Conservation (phyloP, 2,797 vertebrate species). For the Poecilia wingei region DNA sequence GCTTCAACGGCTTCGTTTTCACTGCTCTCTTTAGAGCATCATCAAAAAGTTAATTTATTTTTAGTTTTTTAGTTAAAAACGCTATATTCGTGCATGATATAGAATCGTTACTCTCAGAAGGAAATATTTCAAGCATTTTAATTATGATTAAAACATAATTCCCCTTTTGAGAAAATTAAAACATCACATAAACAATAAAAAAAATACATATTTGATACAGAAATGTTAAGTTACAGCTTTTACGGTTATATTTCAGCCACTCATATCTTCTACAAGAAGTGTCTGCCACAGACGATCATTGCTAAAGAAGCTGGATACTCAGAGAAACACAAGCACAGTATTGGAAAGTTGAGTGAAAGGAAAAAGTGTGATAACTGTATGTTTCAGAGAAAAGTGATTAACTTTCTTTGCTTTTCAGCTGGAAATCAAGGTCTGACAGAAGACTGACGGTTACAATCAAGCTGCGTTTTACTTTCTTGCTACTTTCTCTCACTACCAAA, state of each 20-base stretch:
- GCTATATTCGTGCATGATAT: neutral
- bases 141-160: neutral
- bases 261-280: neutral
- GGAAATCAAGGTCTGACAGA: neutral
- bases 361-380: neutral
- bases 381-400: neutral
- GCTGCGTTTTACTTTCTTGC: neutral
- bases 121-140: neutral
- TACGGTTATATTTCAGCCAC: neutral
- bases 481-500: neutral
- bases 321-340: neutral
- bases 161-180: neutral
- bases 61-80: neutral
- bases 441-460: neutral
- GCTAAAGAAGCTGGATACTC: neutral
- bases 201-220: neutral
- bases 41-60: neutral
- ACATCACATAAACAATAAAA: neutral
- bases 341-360: neutral
- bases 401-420: neutral
- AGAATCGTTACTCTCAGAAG: neutral
- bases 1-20: neutral
- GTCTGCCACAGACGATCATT: neutral
- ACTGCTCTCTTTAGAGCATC: neutral
- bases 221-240: neutral